Conservation (phyloP, 2,888 invertebrate genomes). For the Nudaria mundana region DNA sequence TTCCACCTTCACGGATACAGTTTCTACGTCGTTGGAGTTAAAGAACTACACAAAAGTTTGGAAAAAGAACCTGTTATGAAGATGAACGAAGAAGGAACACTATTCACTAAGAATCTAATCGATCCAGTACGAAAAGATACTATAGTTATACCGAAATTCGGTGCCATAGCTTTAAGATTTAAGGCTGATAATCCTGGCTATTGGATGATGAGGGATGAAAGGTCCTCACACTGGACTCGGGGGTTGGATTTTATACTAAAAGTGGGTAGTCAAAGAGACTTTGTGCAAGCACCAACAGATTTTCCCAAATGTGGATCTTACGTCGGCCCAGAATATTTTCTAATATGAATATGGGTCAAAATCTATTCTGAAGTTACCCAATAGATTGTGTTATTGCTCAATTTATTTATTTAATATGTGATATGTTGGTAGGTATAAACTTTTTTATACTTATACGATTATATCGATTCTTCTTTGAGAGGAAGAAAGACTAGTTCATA, state of each 20-base stretch:
- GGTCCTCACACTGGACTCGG: slow-evolving; percentile 86
- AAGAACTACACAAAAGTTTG: slow-evolving; percentile 74
- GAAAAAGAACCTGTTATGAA: slow-evolving; percentile 76
- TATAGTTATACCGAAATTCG: slow-evolving; percentile 85
- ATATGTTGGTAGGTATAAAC: slow-evolving; percentile 33
- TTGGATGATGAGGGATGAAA: slow-evolving; percentile 91
- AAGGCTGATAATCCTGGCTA: slow-evolving; percentile 89
- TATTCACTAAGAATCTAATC: slow-evolving; percentile 80
- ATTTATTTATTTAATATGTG: slow-evolving; percentile 52
- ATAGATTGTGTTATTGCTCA: slow-evolving; percentile 36
- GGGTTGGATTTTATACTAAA: slow-evolving; percentile 88
- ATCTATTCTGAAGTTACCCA: slow-evolving; percentile 29
- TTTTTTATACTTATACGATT: slow-evolving; percentile 17
- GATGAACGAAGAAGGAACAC: slow-evolving; percentile 79
- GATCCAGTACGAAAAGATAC: slow-evolving; percentile 87
- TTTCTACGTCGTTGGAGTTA: slow-evolving; percentile 84
- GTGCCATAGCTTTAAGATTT: slow-evolving; percentile 86
- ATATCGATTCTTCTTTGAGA: slow-evolving; percentile 20
- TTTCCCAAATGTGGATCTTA: slow-evolving; percentile 91
- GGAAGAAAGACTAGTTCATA: slow-evolving; percentile 2
- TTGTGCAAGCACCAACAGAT: slow-evolving; percentile 84
- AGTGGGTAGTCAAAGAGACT: slow-evolving; percentile 84
- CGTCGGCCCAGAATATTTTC: slow-evolving; percentile 87
- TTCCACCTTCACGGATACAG: slow-evolving; percentile 89
- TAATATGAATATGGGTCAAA: slow-evolving; percentile 59